Base-by-base conservation (phyloP, 2,797 vertebrate species). In the Phrynocephalus vlangalii region DNA sequence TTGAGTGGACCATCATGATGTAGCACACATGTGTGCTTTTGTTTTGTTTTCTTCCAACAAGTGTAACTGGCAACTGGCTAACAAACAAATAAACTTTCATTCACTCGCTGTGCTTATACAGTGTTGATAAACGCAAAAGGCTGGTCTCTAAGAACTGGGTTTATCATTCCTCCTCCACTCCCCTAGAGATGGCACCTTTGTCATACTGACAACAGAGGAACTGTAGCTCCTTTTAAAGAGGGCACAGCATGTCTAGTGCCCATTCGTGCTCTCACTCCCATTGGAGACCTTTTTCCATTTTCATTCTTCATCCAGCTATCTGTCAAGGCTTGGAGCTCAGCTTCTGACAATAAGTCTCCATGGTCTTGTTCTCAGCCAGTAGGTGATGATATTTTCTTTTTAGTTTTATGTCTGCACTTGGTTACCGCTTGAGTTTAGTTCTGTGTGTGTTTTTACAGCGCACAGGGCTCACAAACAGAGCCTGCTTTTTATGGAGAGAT, bases 121-220 rank as follows among this genome's bases (percentile, higher is more conserved):
- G 88, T 89, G 18, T 94, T 93, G 84, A 72, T 75, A 91, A 89
- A 88, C 92, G 92, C 84, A 88, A 93, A 86, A 87, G 78, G 93
- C 89, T 90, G 92, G 83, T 87, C 85, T 86, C 78, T 91, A 92
- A 90, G 88, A 93, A 91, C 95, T 90, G 38, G 92, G 83, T 90
- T 78, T 91, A 86, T 72, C 88, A 75, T n/a, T 83, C 79, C 76
- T 84, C 71, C 11, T 88, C 88, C 90, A 87, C 82, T 92, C 79
- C 82, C 66, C 89, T 91, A 85, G 82, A 83, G 88, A 87, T 90
- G 83, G 78, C 72, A 90, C 88, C 84, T 86, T 85, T 86, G 81
- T 70, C 86, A 93, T 90, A 91, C 48, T 91, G 93, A 84, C 80
- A 88, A 92, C 90, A 87, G 87, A 79, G 89, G 90, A 56, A 93